These are phyloP conservation scores for Leucoptera coffeella DNA, from an alignment of 2,888 invertebrate species.

Conservation along the genomic window DNA sequence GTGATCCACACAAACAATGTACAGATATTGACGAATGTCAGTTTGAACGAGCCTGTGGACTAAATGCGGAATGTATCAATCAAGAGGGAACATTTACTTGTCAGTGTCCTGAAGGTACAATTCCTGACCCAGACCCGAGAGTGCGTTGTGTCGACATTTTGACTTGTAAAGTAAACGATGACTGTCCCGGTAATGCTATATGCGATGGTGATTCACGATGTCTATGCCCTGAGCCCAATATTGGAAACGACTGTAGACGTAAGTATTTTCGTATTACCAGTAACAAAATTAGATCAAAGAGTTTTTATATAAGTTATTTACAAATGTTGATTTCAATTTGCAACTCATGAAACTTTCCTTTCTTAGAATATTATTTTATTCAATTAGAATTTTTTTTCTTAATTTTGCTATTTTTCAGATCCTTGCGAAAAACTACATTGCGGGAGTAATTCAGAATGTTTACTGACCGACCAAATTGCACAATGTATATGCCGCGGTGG, in stretches of 20 bases:
- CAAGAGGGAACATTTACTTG: slow-evolving; percentile 71
- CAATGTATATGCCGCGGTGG: slow-evolving; percentile 81
- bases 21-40: slow-evolving; percentile 80
- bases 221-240: slow-evolving; percentile 84
- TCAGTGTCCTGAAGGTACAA: slow-evolving; percentile 72
- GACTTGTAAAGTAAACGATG: slow-evolving; percentile 65
- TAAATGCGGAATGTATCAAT: slow-evolving; percentile 76
- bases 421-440: slow-evolving; percentile 84
- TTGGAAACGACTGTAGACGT: slow-evolving; percentile 89
- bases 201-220: slow-evolving; percentile 75
- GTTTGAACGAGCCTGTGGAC: slow-evolving; percentile 65
- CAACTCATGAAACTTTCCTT: not conserved
- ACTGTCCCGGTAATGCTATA: slow-evolving; percentile 86
- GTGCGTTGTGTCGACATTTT: slow-evolving; percentile 78
- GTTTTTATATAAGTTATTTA: no score
- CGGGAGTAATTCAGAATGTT: slow-evolving; percentile 83
- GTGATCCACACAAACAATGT: slow-evolving; percentile 77
- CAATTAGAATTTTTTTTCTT: slow-evolving; percentile 5
- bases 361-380: slow-evolving; percentile 1
- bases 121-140: slow-evolving; percentile 79
- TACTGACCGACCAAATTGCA: slow-evolving; percentile 74
- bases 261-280: no score
- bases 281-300: no score
- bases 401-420: slow-evolving; percentile 65
- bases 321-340: no score